These are phyloP conservation scores for Synergus gifuensis DNA, from an alignment of 2,888 invertebrate species.

Conservation along the genomic window DNA sequence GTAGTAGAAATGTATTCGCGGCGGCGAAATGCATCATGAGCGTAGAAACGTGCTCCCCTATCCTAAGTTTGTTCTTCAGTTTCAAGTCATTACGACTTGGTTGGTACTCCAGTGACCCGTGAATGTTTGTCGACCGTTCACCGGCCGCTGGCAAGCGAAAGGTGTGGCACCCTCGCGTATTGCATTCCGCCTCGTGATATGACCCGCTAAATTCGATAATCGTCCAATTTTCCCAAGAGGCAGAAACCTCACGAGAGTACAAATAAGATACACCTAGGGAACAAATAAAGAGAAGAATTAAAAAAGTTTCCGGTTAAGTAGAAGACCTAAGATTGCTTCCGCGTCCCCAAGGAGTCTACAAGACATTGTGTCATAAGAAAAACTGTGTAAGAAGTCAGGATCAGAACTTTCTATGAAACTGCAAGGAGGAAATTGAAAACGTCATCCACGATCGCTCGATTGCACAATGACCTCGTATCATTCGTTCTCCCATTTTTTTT, in stretches of 20 bases:
- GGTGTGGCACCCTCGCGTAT: conserved; percentile 71
- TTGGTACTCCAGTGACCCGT: conserved; percentile 74
- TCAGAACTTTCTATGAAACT: conserved; percentile 14
- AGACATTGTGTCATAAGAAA: not conserved
- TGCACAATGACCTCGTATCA: not conserved
- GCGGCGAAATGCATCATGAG: conserved; percentile 59
- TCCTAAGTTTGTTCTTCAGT: conserved; percentile 56
- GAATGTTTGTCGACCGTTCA: conserved; percentile 74
- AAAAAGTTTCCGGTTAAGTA: not conserved
- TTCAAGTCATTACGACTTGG: conserved; percentile 64
- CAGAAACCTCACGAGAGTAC: not conserved
- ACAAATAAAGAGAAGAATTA: conserved; percentile 17
- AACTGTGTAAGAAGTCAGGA: not conserved
- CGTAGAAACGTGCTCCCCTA: conserved; percentile 58
- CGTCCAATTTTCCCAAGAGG: conserved; percentile 49
- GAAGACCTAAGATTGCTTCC: conserved; percentile 5
- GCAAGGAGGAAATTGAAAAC: not conserved
- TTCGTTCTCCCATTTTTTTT: not conserved
- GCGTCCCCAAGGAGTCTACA: not conserved
- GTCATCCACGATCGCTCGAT: not conserved
- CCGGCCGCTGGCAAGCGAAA: conserved; percentile 70
- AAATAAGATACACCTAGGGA: not conserved
- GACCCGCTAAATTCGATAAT: conserved; percentile 57
- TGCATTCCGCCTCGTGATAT: conserved; percentile 67
- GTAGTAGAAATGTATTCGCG: conserved; percentile 44